Base-by-base conservation (phyloP, 2,113 vertebrate species). In the Apeltes quadracus region DNA sequence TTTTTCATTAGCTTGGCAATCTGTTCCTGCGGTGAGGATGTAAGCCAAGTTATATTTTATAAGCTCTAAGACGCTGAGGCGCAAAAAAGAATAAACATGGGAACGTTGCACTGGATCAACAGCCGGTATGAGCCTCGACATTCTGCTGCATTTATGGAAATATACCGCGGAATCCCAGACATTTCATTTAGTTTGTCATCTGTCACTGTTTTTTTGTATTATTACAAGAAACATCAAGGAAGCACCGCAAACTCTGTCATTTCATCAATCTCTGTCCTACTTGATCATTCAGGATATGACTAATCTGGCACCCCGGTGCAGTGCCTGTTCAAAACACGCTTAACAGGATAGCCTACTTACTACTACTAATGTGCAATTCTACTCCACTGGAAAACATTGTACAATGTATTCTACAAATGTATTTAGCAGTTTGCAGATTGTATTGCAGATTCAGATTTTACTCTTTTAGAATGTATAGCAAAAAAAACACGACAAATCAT, bases 1-100 rank as follows among this genome's bases (percentile, higher is more conserved):
- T 85, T 92, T 88, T 91, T 91, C 85, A 90, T 89, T 89, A 90
- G 84, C 69, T 81, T 61, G 69, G 83, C 88, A 87, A 82, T 84
- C 81, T 91, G 82, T 83, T 87, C 79, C 88, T 86, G 84, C 29
- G 41, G 86, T 79, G 85, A 84, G 85, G 86, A 89, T 90, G 86
- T 86, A 88, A 87, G 82, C 75, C 55, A 72, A 88, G 84, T 86
- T 84, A 79, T 83, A 85, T 92, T 90, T 88, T 85, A 86, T 81
- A 82, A 69, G 82, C 79, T 79, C 43, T 68, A 68, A 83, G 75
- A 73, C 61, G 79, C 66, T 59, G 69, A 84, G 78, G 69, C 68
- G 78, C 36, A 74, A 46, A 38, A 75, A 75, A 79, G 73, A 84
- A 87, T 82, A 76, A 78, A 88, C 84, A 85, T 70, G 84, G 78